These are phyloP conservation scores for Globodera rostochiensis DNA, from an alignment of 1,140 invertebrate species.

Conservation along the genomic window DNA sequence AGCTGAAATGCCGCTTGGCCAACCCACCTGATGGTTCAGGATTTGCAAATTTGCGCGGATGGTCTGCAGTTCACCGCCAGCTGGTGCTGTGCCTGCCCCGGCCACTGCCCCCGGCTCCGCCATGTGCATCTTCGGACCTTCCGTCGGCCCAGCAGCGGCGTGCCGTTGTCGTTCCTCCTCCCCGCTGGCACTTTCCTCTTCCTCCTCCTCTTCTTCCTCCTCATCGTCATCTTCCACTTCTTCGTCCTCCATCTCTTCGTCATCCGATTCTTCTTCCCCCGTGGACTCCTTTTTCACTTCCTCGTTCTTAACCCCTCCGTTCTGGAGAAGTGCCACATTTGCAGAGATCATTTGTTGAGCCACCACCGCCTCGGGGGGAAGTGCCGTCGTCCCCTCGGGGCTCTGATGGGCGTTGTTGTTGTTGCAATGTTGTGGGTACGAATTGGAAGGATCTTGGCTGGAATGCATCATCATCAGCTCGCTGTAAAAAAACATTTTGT, in stretches of 20 bases:
- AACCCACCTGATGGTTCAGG: constrained; percentile 28
- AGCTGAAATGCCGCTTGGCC: neutral
- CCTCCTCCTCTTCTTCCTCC: constrained; percentile 20
- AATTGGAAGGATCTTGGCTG: neutral
- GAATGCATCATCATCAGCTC: constrained; percentile 1
- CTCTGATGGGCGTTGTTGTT: neutral
- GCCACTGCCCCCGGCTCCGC: neutral
- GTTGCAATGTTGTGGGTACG: neutral
- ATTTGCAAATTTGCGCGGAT: constrained; percentile 27
- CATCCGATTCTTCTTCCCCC: constrained; percentile 7
- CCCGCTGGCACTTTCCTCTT: constrained; percentile 24
- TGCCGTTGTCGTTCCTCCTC: constrained; percentile 14
- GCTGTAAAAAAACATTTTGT: neutral
- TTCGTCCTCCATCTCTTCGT: constrained; percentile 26
- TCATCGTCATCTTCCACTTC: constrained; percentile 29
- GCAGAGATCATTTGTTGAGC: neutral
- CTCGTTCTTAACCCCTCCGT: neutral
- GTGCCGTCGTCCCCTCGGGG: neutral
- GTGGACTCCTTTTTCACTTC: constrained; percentile 3
- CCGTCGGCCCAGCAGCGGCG: neutral
- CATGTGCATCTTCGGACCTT: neutral
- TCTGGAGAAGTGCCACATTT: neutral
- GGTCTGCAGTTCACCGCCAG: neutral
- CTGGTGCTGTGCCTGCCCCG: constrained; percentile 1
- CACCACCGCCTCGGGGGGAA: neutral